A percentile compares a stretch with the other conserved stretches of the same genome.
phyloP scores from a whole-genome alignment of 2,797 vertebrate genomes.

The Spinus olivaceus region DNA sequence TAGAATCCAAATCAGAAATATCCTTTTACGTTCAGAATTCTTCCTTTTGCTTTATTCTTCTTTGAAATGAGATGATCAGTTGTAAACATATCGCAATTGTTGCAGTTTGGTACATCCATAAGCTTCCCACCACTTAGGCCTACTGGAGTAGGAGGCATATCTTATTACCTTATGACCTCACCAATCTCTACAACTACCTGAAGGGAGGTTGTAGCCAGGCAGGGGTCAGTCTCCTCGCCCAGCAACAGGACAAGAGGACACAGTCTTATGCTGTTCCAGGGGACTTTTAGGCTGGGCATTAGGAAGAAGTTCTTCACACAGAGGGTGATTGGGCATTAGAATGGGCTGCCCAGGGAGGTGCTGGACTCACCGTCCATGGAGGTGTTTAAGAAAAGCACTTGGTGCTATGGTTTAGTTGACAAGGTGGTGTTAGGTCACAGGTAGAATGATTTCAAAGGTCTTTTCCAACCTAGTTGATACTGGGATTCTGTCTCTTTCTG shows the following conservation, averaged over 20 bases:
- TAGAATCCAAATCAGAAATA: not conserved
- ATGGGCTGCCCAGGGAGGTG: not conserved
- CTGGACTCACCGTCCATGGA: not conserved
- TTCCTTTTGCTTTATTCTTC: not conserved
- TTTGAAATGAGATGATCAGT: not conserved
- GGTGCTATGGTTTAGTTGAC: no score
- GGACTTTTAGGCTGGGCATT: not conserved
- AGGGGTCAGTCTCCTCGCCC: not conserved
- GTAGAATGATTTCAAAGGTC: not conserved
- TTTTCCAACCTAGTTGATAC: not conserved
- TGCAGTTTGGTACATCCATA: not conserved
- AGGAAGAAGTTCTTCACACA: not conserved
- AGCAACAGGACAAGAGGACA: not conserved
- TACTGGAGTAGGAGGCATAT: not conserved
- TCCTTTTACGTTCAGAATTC: not conserved
- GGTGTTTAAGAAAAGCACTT: not conserved
- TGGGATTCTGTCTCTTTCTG: not conserved
- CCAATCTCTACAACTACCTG: not conserved
- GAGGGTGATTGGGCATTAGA: not conserved
- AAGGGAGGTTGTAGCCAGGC: not conserved
- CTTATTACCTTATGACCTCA: not conserved
- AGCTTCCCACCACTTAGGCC: not conserved
- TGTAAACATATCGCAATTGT: not conserved
- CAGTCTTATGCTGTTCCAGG: not conserved
- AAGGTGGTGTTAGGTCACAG: not conserved